These are phyloP conservation scores for Heliconius hortense DNA, from an alignment of 2,888 invertebrate genomes.

Conservation along the genomic window DNA sequence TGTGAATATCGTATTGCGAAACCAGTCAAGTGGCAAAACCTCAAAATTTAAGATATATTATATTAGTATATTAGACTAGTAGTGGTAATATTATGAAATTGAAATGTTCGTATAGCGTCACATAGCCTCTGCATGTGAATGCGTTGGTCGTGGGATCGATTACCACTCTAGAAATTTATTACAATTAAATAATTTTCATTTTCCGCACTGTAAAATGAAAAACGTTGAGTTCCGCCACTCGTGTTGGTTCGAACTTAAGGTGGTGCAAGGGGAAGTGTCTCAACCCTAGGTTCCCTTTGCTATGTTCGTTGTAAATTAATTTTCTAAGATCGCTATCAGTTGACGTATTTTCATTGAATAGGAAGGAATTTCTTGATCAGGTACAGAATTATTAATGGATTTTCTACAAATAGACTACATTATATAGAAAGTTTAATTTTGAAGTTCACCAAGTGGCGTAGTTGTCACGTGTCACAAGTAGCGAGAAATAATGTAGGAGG, in stretches of 20 bases:
- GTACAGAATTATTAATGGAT: no score
- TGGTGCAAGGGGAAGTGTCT: rapidly evolving
- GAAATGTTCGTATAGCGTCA: not conserved
- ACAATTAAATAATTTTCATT: not conserved
- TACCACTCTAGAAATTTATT: not conserved
- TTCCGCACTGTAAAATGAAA: not conserved
- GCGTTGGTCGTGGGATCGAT: not conserved
- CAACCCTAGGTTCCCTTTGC: no score
- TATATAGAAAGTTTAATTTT: no score
- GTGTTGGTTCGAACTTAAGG: no score
- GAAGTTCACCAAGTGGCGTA: no score
- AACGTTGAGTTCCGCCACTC: not conserved
- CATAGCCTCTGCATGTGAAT: not conserved
- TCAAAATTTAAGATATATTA: not conserved
- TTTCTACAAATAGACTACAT: no score
- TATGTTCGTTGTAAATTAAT: no score
- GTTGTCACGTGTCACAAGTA: no score
- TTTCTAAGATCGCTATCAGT: no score
- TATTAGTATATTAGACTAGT: not conserved
- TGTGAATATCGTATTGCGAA: slow-evolving; percentile 1
- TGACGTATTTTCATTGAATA: no score
- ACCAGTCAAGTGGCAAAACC: slow-evolving; percentile 1
- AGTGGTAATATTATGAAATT: not conserved
- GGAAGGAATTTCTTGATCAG: no score
- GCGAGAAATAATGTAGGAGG: no score